Evolutionary conservation across 2,797 vertebrate species (phyloP).

Genomic region (Sebastes melanostomus): DNA sequence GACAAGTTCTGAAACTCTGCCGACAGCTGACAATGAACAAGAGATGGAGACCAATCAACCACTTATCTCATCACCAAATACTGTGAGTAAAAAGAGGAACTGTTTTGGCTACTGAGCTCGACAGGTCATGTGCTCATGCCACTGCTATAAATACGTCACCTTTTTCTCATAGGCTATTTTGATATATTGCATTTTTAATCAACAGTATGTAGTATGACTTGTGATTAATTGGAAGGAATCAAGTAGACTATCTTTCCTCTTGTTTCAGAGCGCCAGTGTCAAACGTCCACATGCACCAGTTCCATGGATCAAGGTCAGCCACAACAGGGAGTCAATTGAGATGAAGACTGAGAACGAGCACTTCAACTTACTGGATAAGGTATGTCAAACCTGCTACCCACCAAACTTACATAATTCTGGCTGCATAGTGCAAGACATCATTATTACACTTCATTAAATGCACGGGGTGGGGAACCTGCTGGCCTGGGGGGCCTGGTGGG

Average conservation of each 20-base stretch:
- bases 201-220: background rate
- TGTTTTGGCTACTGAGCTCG: background rate
- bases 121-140: background rate
- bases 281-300: slow-evolving; percentile 74
- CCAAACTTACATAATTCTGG: background rate
- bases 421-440: background rate
- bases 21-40: slow-evolving; percentile 20
- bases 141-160: background rate
- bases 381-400: slow-evolving; percentile 33
- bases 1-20: slow-evolving; percentile 72
- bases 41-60: slow-evolving; percentile 22
- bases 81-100: slow-evolving; percentile 61
- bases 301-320: slow-evolving; percentile 77
- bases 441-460: background rate
- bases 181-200: background rate
- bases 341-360: slow-evolving; percentile 66
- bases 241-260: background rate
- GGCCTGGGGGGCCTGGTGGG: no score
- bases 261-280: slow-evolving; percentile 51
- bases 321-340: slow-evolving; percentile 66
- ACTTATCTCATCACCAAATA: slow-evolving; percentile 49
- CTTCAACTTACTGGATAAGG: slow-evolving; percentile 75
- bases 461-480: background rate
- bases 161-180: background rate
- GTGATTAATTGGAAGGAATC: background rate